Conservation (phyloP, 2,797 vertebrate genomes). For the Peromyscus eremicus region DNA sequence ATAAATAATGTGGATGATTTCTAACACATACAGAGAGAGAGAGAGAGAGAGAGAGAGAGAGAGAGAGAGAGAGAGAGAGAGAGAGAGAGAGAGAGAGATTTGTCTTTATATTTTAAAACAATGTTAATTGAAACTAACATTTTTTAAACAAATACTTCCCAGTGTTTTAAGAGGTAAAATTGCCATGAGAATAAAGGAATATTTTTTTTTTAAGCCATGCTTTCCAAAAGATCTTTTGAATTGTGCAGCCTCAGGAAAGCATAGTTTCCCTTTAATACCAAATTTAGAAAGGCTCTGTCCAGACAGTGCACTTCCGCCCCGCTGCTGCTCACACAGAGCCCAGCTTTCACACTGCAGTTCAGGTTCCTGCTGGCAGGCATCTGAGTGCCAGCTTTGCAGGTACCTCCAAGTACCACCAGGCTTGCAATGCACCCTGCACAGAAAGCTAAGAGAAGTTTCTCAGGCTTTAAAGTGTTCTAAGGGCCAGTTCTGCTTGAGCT, state of each 20-base stretch:
- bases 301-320: neutral
- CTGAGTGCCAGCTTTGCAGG: neutral
- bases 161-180: neutral
- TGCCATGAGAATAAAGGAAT: conserved; percentile 2
- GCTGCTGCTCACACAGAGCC: neutral
- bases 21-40: neutral
- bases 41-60: no score
- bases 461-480: neutral
- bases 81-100: neutral
- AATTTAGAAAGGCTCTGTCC: conserved; percentile 35
- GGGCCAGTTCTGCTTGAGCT: neutral
- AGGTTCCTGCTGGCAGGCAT: neutral
- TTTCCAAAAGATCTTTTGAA: conserved; percentile 15
- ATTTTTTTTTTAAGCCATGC: neutral
- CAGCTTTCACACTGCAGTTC: neutral
- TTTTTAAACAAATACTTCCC: neutral
- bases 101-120: conserved; percentile 28
- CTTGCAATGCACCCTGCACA: neutral
- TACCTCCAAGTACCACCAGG: neutral
- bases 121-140: neutral
- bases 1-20: neutral
- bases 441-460: neutral
- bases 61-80: no score
- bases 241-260: neutral
- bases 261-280: conserved; percentile 17